Evolutionary conservation across 2,888 invertebrate species (phyloP).

Genomic region (Ceraclea dissimilis): DNA sequence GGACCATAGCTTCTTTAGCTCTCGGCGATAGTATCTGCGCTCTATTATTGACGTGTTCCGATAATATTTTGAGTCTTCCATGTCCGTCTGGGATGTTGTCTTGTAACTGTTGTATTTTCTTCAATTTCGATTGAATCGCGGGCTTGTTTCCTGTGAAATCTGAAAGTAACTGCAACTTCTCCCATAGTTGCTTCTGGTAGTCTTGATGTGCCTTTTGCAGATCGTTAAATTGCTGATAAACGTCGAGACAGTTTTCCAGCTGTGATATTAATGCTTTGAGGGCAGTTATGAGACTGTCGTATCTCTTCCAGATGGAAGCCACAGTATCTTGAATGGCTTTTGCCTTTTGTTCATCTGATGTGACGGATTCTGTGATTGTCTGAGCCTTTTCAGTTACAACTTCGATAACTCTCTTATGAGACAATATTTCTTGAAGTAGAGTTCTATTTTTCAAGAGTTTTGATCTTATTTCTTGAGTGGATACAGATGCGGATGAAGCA

Average conservation of each 20-base stretch:
- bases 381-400: slow-evolving; percentile 84
- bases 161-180: slow-evolving; percentile 71
- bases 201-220: slow-evolving; percentile 81
- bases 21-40: slow-evolving; percentile 66
- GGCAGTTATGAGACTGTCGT: slow-evolving; percentile 61
- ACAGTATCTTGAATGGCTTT: slow-evolving; percentile 62
- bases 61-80: slow-evolving; percentile 66
- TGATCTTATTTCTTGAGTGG: slow-evolving; percentile 72
- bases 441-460: slow-evolving; percentile 81
- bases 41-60: slow-evolving; percentile 64
- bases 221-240: slow-evolving; percentile 80
- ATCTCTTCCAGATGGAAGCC: slow-evolving; percentile 66
- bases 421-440: slow-evolving; percentile 78
- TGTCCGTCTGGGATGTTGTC: slow-evolving; percentile 71
- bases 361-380: slow-evolving; percentile 52
- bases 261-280: slow-evolving; percentile 62
- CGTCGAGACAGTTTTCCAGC: slow-evolving; percentile 68
- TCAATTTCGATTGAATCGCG: slow-evolving; percentile 71
- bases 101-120: slow-evolving; percentile 72
- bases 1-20: slow-evolving; percentile 77
- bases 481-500: slow-evolving; percentile 58
- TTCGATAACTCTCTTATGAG: slow-evolving; percentile 86
- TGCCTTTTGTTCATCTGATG: slow-evolving; percentile 48
- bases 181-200: slow-evolving; percentile 86
- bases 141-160: slow-evolving; percentile 85